A percentile compares a stretch with the other conserved stretches of the same genome.
Conservation (phyloP, 2,113 vertebrate genomes). For the Saimiri boliviensis region DNA sequence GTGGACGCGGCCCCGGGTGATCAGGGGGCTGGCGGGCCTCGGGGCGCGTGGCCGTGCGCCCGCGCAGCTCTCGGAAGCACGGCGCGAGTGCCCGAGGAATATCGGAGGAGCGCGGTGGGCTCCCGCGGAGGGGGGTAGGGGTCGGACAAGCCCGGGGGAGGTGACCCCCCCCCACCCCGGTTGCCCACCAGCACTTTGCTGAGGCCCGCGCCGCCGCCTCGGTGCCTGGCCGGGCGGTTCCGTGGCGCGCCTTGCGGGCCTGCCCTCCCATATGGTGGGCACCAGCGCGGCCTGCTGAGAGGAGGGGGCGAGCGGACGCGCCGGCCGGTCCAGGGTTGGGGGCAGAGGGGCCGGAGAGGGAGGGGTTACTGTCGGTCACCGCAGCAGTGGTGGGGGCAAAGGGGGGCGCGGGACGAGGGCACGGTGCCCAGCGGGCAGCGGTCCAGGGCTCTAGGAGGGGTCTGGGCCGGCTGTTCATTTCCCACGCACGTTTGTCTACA, state of each 20-base stretch:
- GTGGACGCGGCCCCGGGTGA: neutral
- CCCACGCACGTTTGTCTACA: neutral
- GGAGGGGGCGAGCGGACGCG: neutral
- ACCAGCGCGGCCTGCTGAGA: neutral
- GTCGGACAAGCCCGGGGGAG: neutral
- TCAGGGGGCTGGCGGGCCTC: neutral
- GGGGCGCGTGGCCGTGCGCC: neutral
- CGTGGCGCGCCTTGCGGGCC: neutral
- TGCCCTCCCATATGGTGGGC: conserved; percentile 67
- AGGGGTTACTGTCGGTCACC: conserved; percentile 60
- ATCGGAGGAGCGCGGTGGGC: neutral
- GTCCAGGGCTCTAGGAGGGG: neutral
- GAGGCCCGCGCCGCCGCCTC: neutral
- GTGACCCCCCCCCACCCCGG: neutral
- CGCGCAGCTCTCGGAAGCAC: neutral
- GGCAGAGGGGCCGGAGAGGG: neutral
- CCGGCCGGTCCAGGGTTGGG: neutral
- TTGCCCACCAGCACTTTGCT: neutral
- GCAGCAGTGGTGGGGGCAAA: neutral
- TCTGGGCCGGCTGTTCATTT: neutral
- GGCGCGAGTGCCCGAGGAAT: neutral
- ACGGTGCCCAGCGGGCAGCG: neutral
- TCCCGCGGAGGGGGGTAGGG: neutral
- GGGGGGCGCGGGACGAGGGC: neutral
- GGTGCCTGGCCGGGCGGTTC: neutral